Evolutionary conservation across 2,888 invertebrate genomes (phyloP), one percentile per base, ranked within the genome.

Genomic region (Cephalotes varians): DNA sequence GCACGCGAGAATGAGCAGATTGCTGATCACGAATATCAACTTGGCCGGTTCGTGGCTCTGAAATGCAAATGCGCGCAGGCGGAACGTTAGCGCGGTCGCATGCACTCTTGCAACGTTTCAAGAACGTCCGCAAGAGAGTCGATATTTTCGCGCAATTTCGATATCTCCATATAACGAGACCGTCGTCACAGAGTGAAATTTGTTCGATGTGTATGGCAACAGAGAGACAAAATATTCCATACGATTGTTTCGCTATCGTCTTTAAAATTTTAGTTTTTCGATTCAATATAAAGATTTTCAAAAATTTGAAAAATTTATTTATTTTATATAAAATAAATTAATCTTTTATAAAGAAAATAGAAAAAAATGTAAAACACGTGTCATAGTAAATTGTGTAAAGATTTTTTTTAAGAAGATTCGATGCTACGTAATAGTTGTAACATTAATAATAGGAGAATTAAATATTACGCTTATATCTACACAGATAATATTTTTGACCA

Each of bases 11-110:
- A 99, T 97, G 60, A 99, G 95, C 54, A 99, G 94, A 95, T 99
- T 99, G 15, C 99, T 98, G 28, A 98, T 95, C 80, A 99, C 95
- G 95, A 99, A 99, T 92, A 99, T 97, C 47, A 98, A 97, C 95
- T 99, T 99, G 0, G 99, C 98, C 37, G 99, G 99, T 81, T 98
- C 98, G 94, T 98, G 98, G 18, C 97, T 96, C 99, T 99, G 94
- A 86, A 96, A 95, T 84, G 90, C 86, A 92, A 86, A 85, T 84
- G 82, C 83, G 85, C 18, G 77, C 80, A 89, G 62, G 82, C 77
- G 67, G 81, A 82, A 87, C 86, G 77, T 87, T 83, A 85, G 83
- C 67, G 81, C 71, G 58, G 44, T 40, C 72, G 54, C 76, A 44
- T 69, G 76, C 77, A 87, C 87, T 79, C 81, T 85, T 82, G 79